Percentiles rank a stretch among this genome's conserved stretches.
These are phyloP conservation scores for Rotaria magnacalcarata DNA, from an alignment of 2,888 invertebrate genomes.

Conservation along the genomic window DNA sequence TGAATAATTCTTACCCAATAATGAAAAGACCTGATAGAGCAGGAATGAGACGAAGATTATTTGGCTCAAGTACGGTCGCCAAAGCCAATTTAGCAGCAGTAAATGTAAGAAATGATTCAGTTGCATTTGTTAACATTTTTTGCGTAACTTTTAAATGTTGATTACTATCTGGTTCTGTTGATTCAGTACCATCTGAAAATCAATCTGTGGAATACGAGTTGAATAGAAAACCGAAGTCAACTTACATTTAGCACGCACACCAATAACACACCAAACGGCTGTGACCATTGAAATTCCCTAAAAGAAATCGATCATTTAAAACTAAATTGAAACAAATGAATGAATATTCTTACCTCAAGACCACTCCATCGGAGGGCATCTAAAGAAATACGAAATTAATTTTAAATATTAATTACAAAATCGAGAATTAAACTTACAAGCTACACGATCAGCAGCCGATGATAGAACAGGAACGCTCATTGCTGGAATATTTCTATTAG, in stretches of 20 bases:
- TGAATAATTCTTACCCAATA: neutral
- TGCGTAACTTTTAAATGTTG: neutral
- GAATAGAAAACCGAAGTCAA: neutral
- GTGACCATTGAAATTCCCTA: slow-evolving; percentile 20
- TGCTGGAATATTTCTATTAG: slow-evolving; percentile 1
- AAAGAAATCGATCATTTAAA: neutral
- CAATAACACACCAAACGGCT: slow-evolving; percentile 10
- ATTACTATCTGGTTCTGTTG: neutral
- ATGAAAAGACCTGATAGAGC: slow-evolving; percentile 4
- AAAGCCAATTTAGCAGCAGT: slow-evolving; percentile 25
- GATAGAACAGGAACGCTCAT: neutral
- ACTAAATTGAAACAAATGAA: neutral
- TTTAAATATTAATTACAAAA: neutral
- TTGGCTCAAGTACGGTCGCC: neutral
- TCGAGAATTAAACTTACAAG: neutral
- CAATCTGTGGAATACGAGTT: neutral
- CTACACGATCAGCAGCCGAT: slow-evolving; percentile 34
- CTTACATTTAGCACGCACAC: slow-evolving; percentile 3
- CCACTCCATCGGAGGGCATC: slow-evolving; percentile 10
- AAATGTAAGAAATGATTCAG: slow-evolving; percentile 31
- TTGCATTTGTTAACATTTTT: slow-evolving; percentile 1
- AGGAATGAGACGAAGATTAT: slow-evolving; percentile 12
- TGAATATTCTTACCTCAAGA: neutral
- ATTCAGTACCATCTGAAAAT: neutral
- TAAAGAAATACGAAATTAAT: neutral